Evolutionary conservation across 1,140 invertebrate species (phyloP), one percentile per base, ranked within the genome.

Genomic region (Panulirus ornatus): DNA sequence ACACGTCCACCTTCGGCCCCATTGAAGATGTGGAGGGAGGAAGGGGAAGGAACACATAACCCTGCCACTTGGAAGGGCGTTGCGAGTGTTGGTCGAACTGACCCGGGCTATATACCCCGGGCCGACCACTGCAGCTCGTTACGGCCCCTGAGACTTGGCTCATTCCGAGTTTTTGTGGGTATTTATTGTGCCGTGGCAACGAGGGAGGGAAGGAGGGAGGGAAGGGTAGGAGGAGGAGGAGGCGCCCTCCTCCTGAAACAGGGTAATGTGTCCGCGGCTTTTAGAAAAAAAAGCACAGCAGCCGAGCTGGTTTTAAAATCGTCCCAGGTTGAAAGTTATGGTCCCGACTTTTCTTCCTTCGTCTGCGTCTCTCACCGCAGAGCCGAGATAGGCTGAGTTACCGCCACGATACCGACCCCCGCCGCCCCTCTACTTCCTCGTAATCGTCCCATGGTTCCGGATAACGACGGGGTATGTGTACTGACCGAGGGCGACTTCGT

Each of bases 101-200:
- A n/a, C 2, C 22, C 14, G 36, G 51, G 81, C 81, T 54, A 83
- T 51, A 63, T 38, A 47, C 76, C 40, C 81, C 81, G 54, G 0
- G 81, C 58, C 63, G 63, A 84, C 81, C 81, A 66, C 81, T 84
- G 81, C 81, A 84, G 36, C 36, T 84, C 81, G 58, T 84, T 70
- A 70, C 19, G 9, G 42, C 78, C 47, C 27, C 58, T 8, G 3
- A 27, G 63, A 11, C 81, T n/a, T n/a, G n/a, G 38, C 63, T 27
- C 81, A 27, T 44, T 40, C 34, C 2, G 27, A 54, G 51, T 81
- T 81, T 81, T 81, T 81, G 78, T 58, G 40, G 30, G 30, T 42
- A 81, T 81, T 58, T 58, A 81, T 81, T 58, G 42, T n/a, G 5
- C 30, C 27, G 44, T 22, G 51, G 76, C 44, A n/a, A n/a, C 16